phyloP scores from a whole-genome alignment of 2,888 invertebrate genomes.

The Drosophila multiciliata region DNA sequence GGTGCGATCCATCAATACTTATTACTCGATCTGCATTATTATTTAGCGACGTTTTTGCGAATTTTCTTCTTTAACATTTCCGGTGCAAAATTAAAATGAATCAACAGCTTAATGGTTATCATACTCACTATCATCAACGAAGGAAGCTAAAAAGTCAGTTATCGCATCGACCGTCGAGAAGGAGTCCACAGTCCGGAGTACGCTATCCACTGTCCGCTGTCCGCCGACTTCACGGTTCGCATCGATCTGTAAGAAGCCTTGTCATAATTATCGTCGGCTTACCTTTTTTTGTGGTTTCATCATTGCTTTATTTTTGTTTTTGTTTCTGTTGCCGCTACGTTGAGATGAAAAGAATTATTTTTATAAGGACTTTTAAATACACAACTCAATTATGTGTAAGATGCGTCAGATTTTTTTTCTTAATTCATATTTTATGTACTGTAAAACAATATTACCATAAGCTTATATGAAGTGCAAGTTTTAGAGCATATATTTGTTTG shows the following conservation, averaged over 20 bases:
- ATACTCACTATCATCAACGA: conserved; percentile 45
- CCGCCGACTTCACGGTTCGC: conserved; percentile 2
- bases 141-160: conserved; percentile 51
- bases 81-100: conserved; percentile 74
- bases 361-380: conserved; percentile 36
- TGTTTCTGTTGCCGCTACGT: conserved; percentile 6
- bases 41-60: conserved; percentile 68
- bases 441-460: conserved; percentile 8
- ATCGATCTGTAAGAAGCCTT: conserved; percentile 44
- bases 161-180: conserved; percentile 41
- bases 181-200: conserved; percentile 3
- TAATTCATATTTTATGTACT: not conserved
- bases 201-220: not conserved
- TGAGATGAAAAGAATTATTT: conserved; percentile 56
- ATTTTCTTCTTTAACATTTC: conserved; percentile 69
- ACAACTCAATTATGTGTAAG: conserved; percentile 52
- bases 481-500: not conserved
- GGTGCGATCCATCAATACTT: conserved; percentile 30
- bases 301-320: conserved; percentile 5
- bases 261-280: conserved; percentile 74
- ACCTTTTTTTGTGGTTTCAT: conserved; percentile 27
- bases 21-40: conserved; percentile 50
- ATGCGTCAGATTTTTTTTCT: not conserved
- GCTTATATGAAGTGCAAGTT: not conserved
- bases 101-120: conserved; percentile 78